Evolutionary conservation across 2,888 invertebrate genomes (phyloP).

Genomic region (Resseliella maxima): DNA sequence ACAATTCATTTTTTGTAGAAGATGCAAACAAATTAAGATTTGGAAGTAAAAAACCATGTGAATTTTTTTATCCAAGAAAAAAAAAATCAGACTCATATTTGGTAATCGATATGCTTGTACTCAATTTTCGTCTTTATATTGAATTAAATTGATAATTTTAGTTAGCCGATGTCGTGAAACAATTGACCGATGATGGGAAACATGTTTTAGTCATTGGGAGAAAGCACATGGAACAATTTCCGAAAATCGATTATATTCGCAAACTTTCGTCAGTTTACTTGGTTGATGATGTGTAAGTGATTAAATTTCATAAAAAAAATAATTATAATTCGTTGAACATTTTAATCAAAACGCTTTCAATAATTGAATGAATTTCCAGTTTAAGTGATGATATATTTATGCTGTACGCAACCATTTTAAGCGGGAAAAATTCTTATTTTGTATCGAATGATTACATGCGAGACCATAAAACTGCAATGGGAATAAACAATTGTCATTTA

Average conservation of each 20-base stretch:
- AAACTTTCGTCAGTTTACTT: neutral
- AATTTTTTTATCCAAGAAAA: no score
- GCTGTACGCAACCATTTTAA: neutral
- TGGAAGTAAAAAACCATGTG: neutral
- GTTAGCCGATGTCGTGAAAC: neutral
- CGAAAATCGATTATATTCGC: neutral
- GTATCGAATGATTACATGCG: conserved; percentile 25
- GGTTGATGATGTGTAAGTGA: conserved; percentile 39
- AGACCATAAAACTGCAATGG: neutral
- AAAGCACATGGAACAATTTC: neutral
- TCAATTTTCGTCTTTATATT: no score
- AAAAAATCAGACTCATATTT: no score
- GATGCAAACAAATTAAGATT: neutral
- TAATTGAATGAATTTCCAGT: neutral
- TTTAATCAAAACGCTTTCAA: neutral
- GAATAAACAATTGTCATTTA: neutral
- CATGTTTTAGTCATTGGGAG: neutral
- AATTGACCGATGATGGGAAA: neutral
- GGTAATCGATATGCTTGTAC: no score
- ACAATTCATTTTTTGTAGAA: no score
- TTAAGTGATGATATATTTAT: conserved; percentile 32
- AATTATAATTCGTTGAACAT: neutral
- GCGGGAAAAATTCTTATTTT: conserved; percentile 4
- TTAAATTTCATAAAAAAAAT: no score
- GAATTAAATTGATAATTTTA: no score